Conservation (phyloP, 2,888 invertebrate genomes). For the Diploptera punctata region DNA sequence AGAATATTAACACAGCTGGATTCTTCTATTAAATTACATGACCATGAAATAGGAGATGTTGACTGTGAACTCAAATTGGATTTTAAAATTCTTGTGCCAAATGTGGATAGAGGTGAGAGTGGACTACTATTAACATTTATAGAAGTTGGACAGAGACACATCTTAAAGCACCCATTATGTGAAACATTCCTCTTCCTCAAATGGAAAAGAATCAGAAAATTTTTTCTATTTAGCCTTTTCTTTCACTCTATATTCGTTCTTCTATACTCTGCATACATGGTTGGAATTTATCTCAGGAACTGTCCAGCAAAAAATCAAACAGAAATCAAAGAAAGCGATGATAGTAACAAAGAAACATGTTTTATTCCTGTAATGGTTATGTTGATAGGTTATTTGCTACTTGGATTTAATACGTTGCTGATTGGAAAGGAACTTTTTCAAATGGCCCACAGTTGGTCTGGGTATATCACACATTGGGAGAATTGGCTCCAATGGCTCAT, state of each 20-base stretch:
- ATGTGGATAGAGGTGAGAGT: constrained; percentile 68
- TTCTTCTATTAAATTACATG: constrained; percentile 76
- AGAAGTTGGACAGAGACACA: constrained; percentile 79
- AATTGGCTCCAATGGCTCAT: constrained; percentile 85
- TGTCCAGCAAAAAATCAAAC: constrained; percentile 11
- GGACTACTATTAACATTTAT: constrained; percentile 74
- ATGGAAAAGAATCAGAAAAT: constrained; percentile 82
- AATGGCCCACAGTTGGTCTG: constrained; percentile 72
- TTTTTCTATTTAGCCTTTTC: constrained; percentile 78
- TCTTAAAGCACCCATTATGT: constrained; percentile 83
- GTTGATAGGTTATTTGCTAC: constrained; percentile 59
- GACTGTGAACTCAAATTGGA: constrained; percentile 82
- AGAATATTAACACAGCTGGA: constrained; percentile 74
- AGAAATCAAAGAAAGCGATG: constrained; percentile 22
- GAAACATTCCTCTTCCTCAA: constrained; percentile 85
- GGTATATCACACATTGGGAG: constrained; percentile 82
- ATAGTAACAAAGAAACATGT: constrained; percentile 44
- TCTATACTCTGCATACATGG: constrained; percentile 74
- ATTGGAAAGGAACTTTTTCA: constrained; percentile 76
- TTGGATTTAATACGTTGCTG: constrained; percentile 44
- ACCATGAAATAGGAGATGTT: constrained; percentile 85
- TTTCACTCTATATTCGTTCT: constrained; percentile 79
- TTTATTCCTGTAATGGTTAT: constrained; percentile 33
- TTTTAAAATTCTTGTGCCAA: constrained; percentile 54
- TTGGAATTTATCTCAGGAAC: constrained; percentile 60